phyloP scores from a whole-genome alignment of 2,888 invertebrate genomes.

The Pyrocoelia pectoralis region DNA sequence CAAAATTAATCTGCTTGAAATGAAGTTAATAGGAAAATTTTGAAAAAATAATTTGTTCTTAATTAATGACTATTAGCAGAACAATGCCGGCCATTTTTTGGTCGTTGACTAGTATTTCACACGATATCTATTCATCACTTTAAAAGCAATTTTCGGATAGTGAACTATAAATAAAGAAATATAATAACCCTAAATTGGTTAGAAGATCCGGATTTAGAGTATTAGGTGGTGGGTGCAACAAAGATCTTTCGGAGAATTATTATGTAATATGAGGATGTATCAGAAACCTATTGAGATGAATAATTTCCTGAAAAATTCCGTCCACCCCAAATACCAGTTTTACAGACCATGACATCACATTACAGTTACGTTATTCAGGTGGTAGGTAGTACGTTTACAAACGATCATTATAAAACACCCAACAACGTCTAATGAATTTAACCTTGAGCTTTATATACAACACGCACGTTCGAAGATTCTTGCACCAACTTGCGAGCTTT shows the following conservation, averaged over 20 bases:
- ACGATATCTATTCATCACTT: not conserved
- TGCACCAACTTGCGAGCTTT: constrained; percentile 33
- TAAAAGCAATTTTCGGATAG: not conserved
- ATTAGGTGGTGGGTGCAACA: not conserved
- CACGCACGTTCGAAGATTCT: constrained; percentile 24
- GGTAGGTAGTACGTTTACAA: constrained; percentile 28
- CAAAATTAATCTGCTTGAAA: too few species aligned
- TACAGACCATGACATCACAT: constrained; percentile 26
- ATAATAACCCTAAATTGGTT: not conserved
- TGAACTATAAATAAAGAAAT: not conserved
- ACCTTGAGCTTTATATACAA: constrained; percentile 24
- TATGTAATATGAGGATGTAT: not conserved
- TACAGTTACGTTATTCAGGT: constrained; percentile 37
- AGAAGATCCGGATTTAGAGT: not conserved
- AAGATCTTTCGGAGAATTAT: not conserved
- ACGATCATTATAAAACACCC: constrained; percentile 28
- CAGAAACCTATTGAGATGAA: too few species aligned
- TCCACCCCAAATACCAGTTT: constrained; percentile 20
- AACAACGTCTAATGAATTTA: constrained; percentile 25
- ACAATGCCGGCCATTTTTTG: not conserved
- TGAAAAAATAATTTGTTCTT: too few species aligned
- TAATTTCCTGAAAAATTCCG: not conserved
- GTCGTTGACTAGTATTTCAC: not conserved
- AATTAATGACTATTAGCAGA: not conserved
- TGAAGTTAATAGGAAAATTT: too few species aligned